Evolutionary conservation across 2,888 invertebrate genomes (phyloP), one percentile per base, ranked within the genome.

Genomic region (Psococerastis gibbosa): DNA sequence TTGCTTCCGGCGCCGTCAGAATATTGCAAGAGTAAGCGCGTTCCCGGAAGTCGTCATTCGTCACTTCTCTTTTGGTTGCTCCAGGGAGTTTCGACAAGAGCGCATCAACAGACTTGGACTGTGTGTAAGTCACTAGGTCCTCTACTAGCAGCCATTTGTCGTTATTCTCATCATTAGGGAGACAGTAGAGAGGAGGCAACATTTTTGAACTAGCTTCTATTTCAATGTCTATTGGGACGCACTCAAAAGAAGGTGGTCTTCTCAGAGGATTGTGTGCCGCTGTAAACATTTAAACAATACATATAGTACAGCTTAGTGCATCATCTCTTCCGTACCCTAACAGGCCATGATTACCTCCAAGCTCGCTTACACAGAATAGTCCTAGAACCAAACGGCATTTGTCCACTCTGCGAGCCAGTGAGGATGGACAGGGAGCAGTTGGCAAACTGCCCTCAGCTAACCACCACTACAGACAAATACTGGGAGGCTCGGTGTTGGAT

Each of bases 131-230:
- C 54, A 81, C 77, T 51, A 85, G 68, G 58, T 85, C 85, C 57
- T 78, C 82, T 43, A 85, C 66, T 46, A 87, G 66, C 45, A 84
- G 75, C 82, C 84, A 87, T 48, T 79, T 73, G 43, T 82, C 82
- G 13, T 73, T 71, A 1, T 68, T 57, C 53, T 73, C 71, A 41
- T 71, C 70, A 48, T 50, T 45, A 48, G 70, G 65, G 49, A 85
- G 63, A 50, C 75, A 73, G 65, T 87, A 88, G 52, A 87, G 69
- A 43, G 82, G 82, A 9, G 87, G 85, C 46, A 87, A 65, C 18
- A 80, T 75, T 42, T 71, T 68, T 55, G 84, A 83, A 49, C 82
- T 78, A 58, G 79, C 74, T 61, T 87, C 85, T 57, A 87, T 75
- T 59, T 84, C 83, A 48, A 84, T 69, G 54, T 76, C 71, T 53